Evolutionary conservation across 2,113 vertebrate species (phyloP), one percentile per base, ranked within the genome.

Genomic region (Phodopus roborovskii): DNA sequence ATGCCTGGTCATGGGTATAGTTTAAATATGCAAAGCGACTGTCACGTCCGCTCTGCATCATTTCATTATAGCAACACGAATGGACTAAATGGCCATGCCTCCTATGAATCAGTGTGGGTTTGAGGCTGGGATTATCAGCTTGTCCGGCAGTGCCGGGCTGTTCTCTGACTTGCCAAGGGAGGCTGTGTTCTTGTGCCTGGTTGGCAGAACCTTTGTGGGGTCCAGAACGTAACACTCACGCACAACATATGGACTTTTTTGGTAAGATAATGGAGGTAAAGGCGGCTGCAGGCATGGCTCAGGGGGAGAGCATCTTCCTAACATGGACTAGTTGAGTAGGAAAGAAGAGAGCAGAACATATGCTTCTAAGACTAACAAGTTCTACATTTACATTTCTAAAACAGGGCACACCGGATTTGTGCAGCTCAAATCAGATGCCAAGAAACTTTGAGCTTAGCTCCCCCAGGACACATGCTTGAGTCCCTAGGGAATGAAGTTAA

Each of bases 331-430:
- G 50, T n/a, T 73, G 45, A 48, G 15, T 22, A 45, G 39, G n/a
- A 84, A 73, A 39, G 86, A 58, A 19, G 13, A 28, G 56, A 62
- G 4, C 16, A 66, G 85, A 74, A 36, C 64, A 28, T 0, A 7
- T 3, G 53, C 30, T 87, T 79, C 88, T 33, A 48, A 88, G 42
- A 66, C 6, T 24, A 64, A 58, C 22, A 53, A 11, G 6, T 42
- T 60, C 33, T 92, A 71, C 50, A 36, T 62, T 66, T 62, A 56
- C 71, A 94, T 82, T 53, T 73, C 16, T n/a, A 90, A 90, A 13
- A 39, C 30, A 19, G 20, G 33, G 88, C 64, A 53, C n/a, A 50
- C 15, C 3, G 45, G 74, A 78, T 64, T 45, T 90, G 30, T 66
- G 56, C 13, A 17, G 13, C 24, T n/a, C 73, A 85, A 77, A 73